Percentiles rank a stretch among this genome's conserved stretches.
Evolutionary conservation across 2,113 vertebrate genomes (phyloP).

Genomic region (Mystacornis crossleyi): DNA sequence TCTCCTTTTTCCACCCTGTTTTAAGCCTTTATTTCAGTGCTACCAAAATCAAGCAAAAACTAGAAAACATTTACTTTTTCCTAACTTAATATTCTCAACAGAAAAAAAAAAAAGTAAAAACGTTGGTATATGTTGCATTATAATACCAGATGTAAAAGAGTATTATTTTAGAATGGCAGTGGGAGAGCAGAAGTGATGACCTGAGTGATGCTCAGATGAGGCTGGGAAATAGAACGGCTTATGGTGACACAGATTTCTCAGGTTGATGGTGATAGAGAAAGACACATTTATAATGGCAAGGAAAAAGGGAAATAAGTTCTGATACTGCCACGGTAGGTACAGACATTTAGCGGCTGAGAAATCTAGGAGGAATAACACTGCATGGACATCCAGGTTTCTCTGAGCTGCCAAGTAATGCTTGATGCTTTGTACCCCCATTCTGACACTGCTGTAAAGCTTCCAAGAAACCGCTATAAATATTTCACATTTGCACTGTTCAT

Average conservation of each 20-base stretch:
- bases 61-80: not conserved
- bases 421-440: not conserved
- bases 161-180: not conserved
- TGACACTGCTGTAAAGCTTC: not conserved
- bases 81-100: not conserved
- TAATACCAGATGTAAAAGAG: not conserved
- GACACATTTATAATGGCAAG: not conserved
- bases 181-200: not conserved
- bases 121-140: not conserved
- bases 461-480: not conserved
- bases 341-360: not conserved
- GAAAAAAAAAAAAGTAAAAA: fast-evolving
- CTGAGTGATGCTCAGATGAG: not conserved
- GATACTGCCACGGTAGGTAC: not conserved
- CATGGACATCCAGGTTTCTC: not conserved
- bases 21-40: not conserved
- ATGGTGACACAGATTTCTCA: not conserved
- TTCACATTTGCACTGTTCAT: constrained; percentile 9
- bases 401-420: not conserved
- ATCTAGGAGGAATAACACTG: not conserved
- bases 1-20: not conserved
- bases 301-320: not conserved
- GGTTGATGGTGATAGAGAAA: not conserved
- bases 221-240: not conserved
- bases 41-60: not conserved